phyloP scores from a whole-genome alignment of 2,888 invertebrate genomes.

The Netelia fuscicornis region DNA sequence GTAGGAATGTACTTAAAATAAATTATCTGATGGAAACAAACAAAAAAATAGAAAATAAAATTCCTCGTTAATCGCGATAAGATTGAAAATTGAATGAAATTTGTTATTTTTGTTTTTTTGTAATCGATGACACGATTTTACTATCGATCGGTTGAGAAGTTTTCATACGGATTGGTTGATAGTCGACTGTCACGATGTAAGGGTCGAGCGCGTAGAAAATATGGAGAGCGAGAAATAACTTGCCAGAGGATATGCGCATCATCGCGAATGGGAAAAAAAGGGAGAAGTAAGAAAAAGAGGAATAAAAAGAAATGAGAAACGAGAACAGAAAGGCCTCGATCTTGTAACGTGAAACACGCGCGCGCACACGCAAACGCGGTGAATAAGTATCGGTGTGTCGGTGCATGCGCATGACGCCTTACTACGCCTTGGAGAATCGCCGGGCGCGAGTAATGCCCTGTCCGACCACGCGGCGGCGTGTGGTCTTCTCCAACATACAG shows the following conservation, averaged over 20 bases:
- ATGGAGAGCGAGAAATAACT: slow-evolving; percentile 21
- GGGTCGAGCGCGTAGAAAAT: neutral
- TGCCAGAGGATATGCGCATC: slow-evolving; percentile 24
- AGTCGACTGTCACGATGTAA: no score
- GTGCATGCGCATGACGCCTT: slow-evolving; percentile 37
- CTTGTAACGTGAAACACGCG: neutral
- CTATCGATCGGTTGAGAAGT: no score
- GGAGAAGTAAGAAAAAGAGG: neutral
- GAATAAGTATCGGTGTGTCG: slow-evolving; percentile 11
- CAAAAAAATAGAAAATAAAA: no score
- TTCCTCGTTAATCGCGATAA: no score
- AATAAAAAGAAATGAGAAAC: slow-evolving; percentile 1
- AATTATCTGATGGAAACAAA: no score
- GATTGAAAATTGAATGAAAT: no score
- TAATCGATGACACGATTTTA: no score
- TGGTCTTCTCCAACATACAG: slow-evolving; percentile 50
- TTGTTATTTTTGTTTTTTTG: no score
- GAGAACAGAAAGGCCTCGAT: slow-evolving; percentile 6
- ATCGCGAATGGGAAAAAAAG: slow-evolving; percentile 1
- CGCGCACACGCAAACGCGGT: slow-evolving; percentile 5
- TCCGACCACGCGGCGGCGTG: slow-evolving; percentile 59
- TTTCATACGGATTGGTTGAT: no score
- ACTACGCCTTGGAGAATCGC: slow-evolving; percentile 63
- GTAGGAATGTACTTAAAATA: no score
- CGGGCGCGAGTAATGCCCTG: slow-evolving; percentile 48